Evolutionary conservation across 2,888 invertebrate genomes (phyloP), one percentile per base, ranked within the genome.

Genomic region (Scaptomyza polygonia): DNA sequence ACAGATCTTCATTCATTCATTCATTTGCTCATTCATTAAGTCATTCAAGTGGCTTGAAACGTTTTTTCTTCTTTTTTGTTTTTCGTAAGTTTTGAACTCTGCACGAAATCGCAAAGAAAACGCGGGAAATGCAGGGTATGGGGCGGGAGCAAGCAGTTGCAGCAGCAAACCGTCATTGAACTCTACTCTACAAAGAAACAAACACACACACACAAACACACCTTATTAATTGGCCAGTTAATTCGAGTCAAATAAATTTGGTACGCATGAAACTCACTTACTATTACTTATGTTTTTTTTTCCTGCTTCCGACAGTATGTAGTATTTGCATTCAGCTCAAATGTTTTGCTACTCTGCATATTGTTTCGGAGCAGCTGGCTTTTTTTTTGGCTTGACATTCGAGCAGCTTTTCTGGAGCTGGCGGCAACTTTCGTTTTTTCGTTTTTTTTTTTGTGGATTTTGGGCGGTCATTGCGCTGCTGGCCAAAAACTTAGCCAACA

Each of bases 401-500:
- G 29, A 45, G 47, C 16, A 25, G 39, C 39, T 39, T 9, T 39
- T 16, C 39, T 39, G 16, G 39, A 9, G 16, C 39, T 16, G 39
- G 39, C 39, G 39, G 39, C 39, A 39, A 16, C 39, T 45, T 64
- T 45, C 21, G 27, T 29, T 21, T 56, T 47, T 30, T 43, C 45
- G 44, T 64, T 45, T 16, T 21, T 29, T 21, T 56, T 47, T 30
- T 43, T 45, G 44, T 45, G 51, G 51, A 42, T 68, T 79, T 78
- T 79, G 61, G 81, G 51, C 79, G 82, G 85, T 86, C 87, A 86
- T 82, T 79, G 76, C 67, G 59, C 78, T 39, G 9, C 39, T 39
- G 65, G 76, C 53, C 16, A 44, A 51, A 72, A 61, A 58, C 21
- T 61, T 53, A 61, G 32, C 18, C 55, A 66, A 58, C n/a, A 57